Percentiles rank a stretch among this genome's conserved stretches.
Evolutionary conservation across 2,888 invertebrate genomes (phyloP).

Genomic region (Pyrrhia umbra): DNA sequence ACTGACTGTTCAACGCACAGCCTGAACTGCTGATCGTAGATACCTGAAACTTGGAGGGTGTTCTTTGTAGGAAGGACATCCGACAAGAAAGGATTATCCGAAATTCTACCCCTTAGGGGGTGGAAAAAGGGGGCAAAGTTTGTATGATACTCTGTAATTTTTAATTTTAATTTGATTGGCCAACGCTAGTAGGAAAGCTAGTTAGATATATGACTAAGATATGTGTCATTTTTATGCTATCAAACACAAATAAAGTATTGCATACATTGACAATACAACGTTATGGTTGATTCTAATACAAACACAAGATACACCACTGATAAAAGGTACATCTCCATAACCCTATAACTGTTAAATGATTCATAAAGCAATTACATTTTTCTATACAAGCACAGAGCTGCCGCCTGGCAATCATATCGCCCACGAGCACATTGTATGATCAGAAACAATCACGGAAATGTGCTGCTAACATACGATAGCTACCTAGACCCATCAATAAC

Average conservation of each 20-base stretch:
- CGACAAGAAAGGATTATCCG: too few relatives aligned
- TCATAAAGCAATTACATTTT: slow-evolving; percentile 65
- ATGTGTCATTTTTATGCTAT: background rate
- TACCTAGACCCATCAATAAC: slow-evolving; percentile 56
- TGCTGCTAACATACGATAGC: slow-evolving; percentile 49
- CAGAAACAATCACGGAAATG: slow-evolving; percentile 64
- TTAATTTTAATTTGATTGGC: too few relatives aligned
- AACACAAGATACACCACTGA: background rate
- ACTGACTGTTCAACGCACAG: too few relatives aligned
- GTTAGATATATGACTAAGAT: too few relatives aligned
- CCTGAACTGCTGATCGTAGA: too few relatives aligned
- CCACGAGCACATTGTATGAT: slow-evolving; percentile 58
- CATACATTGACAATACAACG: background rate
- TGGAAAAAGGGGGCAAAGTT: too few relatives aligned
- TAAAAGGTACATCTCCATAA: slow-evolving; percentile 44
- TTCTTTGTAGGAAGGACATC: too few relatives aligned
- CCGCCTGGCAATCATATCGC: slow-evolving; percentile 63
- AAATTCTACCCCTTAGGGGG: too few relatives aligned
- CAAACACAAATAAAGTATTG: background rate
- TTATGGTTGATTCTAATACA: background rate
- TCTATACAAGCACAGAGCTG: slow-evolving; percentile 52
- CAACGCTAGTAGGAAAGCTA: too few relatives aligned
- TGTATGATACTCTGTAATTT: too few relatives aligned
- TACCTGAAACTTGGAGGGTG: too few relatives aligned
- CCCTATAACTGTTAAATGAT: slow-evolving; percentile 58